Evolutionary conservation across 2,797 vertebrate genomes (phyloP).

Genomic region (Stomatorhinus walkeri): DNA sequence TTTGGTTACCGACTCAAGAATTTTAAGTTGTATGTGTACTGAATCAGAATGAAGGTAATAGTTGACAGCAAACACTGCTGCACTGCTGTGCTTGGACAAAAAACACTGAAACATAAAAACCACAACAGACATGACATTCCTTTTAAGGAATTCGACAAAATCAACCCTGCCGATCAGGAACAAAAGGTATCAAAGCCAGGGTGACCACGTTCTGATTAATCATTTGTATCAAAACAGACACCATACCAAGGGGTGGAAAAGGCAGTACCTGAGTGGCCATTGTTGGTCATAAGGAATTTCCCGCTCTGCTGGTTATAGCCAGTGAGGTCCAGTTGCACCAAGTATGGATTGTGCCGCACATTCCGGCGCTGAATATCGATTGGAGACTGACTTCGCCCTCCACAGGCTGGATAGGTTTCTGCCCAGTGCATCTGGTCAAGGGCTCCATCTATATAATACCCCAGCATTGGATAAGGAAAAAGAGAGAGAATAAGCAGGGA

Average conservation of each 20-base stretch:
- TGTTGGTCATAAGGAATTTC: conserved; percentile 72
- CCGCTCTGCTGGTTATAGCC: conserved; percentile 61
- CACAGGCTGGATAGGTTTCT: conserved; percentile 60
- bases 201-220: not conserved
- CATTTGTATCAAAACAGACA: not conserved
- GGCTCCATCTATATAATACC: conserved; percentile 53
- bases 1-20: not conserved
- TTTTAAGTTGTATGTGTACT: not conserved
- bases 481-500: not conserved
- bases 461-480: not conserved
- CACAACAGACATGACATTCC: not conserved
- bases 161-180: not conserved
- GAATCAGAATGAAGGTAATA: not conserved
- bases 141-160: not conserved
- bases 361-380: conserved; percentile 72
- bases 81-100: not conserved
- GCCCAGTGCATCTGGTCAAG: conserved; percentile 76
- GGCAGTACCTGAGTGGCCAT: conserved; percentile 76
- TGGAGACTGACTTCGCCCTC: conserved; percentile 72
- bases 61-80: not conserved
- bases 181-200: not conserved
- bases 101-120: not conserved
- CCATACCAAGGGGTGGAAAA: not conserved
- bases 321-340: conserved; percentile 58
- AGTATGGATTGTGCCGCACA: conserved; percentile 54